Base-by-base conservation (phyloP, 2,888 invertebrate genomes). In the Yponomeuta plumbellus region DNA sequence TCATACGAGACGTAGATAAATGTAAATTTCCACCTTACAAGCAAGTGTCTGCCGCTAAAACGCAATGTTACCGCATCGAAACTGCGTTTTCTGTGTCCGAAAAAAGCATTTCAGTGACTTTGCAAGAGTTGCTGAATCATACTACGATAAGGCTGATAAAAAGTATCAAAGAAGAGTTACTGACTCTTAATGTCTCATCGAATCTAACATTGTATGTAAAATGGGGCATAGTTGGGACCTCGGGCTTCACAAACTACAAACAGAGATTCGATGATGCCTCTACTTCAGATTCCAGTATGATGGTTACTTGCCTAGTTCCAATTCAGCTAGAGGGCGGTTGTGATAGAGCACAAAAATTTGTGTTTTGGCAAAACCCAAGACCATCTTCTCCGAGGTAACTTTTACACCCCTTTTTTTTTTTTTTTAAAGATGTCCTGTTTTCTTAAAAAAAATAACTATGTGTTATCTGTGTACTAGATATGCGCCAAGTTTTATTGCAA, bases 331-430 rank as follows among this genome's bases (percentile, higher is more conserved):
- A 22, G 20, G 20, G 57, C 57, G 20, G n/a, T 20, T 20, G 20
- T 61, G 61, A 61, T 61, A 61, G 61, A 61, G 61, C 10, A 61
- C n/a, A 20, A 21, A 22, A 61, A 21, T 21, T 17, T 10, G 23
- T 61, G 17, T 21, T 61, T 21, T 61, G 61, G 61, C 21, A 22
- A 61, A 61, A 61, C 23, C 22, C 61, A 20, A 20, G 23, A 20
- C 61, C 61, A 21, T 61, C 61, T 61, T 61, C 61, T n/a, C n/a
- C 61, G 2, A n/a, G 61, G 61, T 61, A 26, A 26, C 5, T 26
- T 26, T 5, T 26, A 26, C 26, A 26, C 2, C 26, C 26, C 5
- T 26, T 26, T 26, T 26, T 26, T 34, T 34, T 34, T 34, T 34
- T 34, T 34, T 34, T 34, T 8, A 34, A 34, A 34, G 8, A 34